Evolutionary conservation across 2,113 vertebrate genomes (phyloP).

Genomic region (Sander lucioperca): DNA sequence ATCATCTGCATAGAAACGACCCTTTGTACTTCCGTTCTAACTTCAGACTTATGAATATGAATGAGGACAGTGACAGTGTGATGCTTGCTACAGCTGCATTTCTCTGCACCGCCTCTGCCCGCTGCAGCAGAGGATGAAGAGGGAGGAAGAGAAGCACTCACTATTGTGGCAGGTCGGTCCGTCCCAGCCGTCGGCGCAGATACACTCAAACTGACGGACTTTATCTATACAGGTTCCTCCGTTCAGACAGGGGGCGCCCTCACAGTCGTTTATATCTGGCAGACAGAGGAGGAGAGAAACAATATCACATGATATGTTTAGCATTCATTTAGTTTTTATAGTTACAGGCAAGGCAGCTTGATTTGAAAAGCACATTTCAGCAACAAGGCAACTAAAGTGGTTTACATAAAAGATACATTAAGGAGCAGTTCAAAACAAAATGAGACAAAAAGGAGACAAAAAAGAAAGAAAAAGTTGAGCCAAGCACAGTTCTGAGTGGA

Average conservation of each 20-base stretch:
- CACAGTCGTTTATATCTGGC: slow-evolving; percentile 93
- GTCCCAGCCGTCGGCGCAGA: slow-evolving; percentile 93
- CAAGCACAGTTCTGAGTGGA: too few species aligned
- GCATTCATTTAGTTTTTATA: background rate
- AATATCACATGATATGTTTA: too few species aligned
- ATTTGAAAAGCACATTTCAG: background rate
- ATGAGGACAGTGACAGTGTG: too few species aligned
- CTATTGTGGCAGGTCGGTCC: slow-evolving; percentile 88
- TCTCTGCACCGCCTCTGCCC: background rate
- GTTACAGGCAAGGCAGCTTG: too few species aligned
- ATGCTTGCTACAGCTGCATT: too few species aligned
- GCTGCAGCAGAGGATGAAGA: background rate
- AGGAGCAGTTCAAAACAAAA: too few species aligned
- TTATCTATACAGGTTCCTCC: slow-evolving; percentile 93
- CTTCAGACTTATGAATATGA: too few species aligned
- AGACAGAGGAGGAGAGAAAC: background rate
- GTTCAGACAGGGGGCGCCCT: slow-evolving; percentile 90
- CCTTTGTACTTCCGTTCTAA: too few species aligned
- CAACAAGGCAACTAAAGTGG: too few species aligned
- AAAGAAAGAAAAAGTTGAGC: background rate
- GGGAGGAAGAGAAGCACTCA: slow-evolving; percentile 75
- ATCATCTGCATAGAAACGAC: too few species aligned
- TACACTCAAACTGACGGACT: slow-evolving; percentile 90
- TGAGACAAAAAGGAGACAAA: too few species aligned
- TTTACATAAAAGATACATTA: too few species aligned